phyloP scores from a whole-genome alignment of 2,797 vertebrate species.

The Galagoides demidoff region DNA sequence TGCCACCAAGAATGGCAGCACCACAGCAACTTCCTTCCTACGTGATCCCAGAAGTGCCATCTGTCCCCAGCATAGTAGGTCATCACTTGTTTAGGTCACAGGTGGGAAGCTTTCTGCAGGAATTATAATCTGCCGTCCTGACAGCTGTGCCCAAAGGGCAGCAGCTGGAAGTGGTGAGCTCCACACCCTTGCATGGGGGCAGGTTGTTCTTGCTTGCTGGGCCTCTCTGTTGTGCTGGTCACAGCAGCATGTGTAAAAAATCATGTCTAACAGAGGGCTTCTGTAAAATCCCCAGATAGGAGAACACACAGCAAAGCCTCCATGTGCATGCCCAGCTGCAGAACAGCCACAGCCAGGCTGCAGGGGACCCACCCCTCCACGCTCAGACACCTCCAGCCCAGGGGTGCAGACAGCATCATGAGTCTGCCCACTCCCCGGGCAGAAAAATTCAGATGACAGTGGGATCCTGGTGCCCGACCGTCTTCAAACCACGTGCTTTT shows the following conservation, averaged over 20 bases:
- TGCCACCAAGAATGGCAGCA: neutral
- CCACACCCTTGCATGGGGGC: accelerated
- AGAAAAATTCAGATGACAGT: neutral
- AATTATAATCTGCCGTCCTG: neutral
- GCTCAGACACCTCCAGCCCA: neutral
- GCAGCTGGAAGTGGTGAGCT: neutral
- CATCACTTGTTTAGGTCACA: neutral
- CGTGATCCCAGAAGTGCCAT: neutral
- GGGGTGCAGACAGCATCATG: accelerated
- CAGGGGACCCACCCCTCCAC: accelerated
- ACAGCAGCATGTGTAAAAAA: neutral
- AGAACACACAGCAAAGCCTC: accelerated
- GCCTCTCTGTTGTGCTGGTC: neutral
- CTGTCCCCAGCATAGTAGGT: constrained; percentile 18
- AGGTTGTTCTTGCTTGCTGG: neutral
- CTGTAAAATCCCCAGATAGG: neutral
- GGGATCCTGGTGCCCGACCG: neutral
- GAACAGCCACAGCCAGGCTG: neutral
- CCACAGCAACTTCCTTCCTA: neutral
- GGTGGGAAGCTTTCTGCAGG: neutral
- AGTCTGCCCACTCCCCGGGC: neutral
- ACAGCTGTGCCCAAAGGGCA: neutral
- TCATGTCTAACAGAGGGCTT: neutral
- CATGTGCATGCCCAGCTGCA: neutral
- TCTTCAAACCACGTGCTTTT: neutral